Base-by-base conservation (phyloP, 2,888 invertebrate species). In the Megamerina dolium region DNA sequence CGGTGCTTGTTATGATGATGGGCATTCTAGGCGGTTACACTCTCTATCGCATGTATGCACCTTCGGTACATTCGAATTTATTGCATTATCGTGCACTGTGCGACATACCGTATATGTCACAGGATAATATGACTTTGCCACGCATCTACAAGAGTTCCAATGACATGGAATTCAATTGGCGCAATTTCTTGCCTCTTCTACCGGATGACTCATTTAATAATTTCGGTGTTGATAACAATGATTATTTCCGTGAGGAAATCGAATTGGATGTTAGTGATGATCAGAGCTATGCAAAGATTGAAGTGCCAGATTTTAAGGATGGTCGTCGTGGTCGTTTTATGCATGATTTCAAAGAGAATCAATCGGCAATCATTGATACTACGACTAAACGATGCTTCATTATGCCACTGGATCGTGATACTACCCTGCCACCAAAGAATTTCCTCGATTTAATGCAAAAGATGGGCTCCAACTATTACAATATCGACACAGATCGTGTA, bases 281-380 rank as follows among this genome's bases (percentile, higher is more conserved):
- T 19, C 83, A 85, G 52, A 75, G 78, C 39, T 84, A 84, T 63
- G 89, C 93, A 67, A 86, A 85, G 68, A 88, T 96, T 56, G 81
- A 86, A 57, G 91, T 95, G 6, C 85, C 87, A 12, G 84, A 87
- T 63, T 88, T 89, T 63, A 81, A 81, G 49, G 84, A 86, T 53
- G 90, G 89, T 2, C 80, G 85, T 26, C 79, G 79, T 34, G 89
- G 92, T 41, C 80, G 87, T 50, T 93, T 94, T 64, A 83, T 95
- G 57, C 95, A 96, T 61, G 94, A 96, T 72, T 96, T 96, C 68
- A 83, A 82, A 53, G 79, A 80, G 55, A 84, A 84, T 56, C 70
- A 77, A 40, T 80, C 83, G 26, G 82, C 82, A 61, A 91, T 92
- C 49, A 80, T 90, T 46, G 91, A 92, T 71, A 72, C 78, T 13